Evolutionary conservation across 1,140 invertebrate species (phyloP), one percentile per base, ranked within the genome.

Genomic region (Bombus haemorrhoidalis): DNA sequence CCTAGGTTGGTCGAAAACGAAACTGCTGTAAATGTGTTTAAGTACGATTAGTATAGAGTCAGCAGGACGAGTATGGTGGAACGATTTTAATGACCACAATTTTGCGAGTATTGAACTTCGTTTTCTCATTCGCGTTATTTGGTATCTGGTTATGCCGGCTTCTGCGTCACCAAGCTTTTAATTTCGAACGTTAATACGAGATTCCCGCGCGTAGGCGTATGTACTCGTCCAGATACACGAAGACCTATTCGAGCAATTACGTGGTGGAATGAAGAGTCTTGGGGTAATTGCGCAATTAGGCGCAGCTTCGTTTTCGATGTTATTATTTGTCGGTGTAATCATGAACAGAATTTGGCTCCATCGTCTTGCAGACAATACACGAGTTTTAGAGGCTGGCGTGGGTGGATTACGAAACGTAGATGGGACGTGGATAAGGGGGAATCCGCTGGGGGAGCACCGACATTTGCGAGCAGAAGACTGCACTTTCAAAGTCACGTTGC

Each of bases 31-130:
- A 6, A 15, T 5, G 47, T 22, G 18, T 53, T 18, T 53, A 53
- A 53, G 47, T 18, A 53, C 5, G 47, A 53, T 53, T 53, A 53
- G 47, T 53, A 53, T 53, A 53, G 47, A 22, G 0, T 18, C 5
- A 22, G 47, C 18, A 53, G 47, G 64, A 32, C 15, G 64, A 66
- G 2, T 34, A 66, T 13, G 18, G 66, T 10, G 68, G 32, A 57
- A 77, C 59, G 43, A 68, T 83, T 77, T 80, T 77, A 83, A 83
- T 59, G 64, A 47, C 34, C 53, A 77, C 32, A 77, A 77, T 76
- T 57, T 77, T 64, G 41, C 74, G 74, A 69, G 34, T 74, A 64
- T 66, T 69, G 62, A 77, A 83, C 74, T 22, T 37, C n/a, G 74
- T 77, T 57, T 69, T 73, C 73, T 57, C 81, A 53, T 76, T 57